phyloP scores from a whole-genome alignment of 2,888 invertebrate genomes.

The Clanis bilineata region DNA sequence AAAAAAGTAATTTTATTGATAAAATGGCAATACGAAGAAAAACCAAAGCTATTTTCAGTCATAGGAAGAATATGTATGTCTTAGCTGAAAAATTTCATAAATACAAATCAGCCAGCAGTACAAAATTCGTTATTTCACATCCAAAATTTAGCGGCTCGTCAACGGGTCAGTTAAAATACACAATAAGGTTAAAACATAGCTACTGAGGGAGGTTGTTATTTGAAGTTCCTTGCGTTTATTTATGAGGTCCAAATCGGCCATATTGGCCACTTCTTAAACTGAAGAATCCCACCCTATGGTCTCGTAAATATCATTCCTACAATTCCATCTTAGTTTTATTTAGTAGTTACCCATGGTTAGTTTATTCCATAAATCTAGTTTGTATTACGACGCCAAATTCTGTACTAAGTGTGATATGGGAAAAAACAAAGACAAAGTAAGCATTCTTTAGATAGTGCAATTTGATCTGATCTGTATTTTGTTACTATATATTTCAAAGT shows the following conservation, averaged over 20 bases:
- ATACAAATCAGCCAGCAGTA: constrained; percentile 64
- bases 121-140: constrained; percentile 70
- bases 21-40: constrained; percentile 71
- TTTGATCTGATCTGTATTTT: constrained; percentile 68
- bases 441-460: constrained; percentile 52
- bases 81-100: constrained; percentile 68
- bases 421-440: constrained; percentile 52
- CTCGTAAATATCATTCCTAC: constrained; percentile 59
- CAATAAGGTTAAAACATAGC: constrained; percentile 68
- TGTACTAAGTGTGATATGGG: constrained; percentile 64
- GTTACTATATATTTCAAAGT: constrained; percentile 61
- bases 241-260: constrained; percentile 28
- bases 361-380: constrained; percentile 45
- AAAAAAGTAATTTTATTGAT: constrained; percentile 70
- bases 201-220: constrained; percentile 50
- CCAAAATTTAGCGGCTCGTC: constrained; percentile 52
- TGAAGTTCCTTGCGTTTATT: constrained; percentile 33
- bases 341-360: constrained; percentile 64
- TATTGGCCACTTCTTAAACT: constrained; percentile 26
- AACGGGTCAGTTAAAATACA: constrained; percentile 68
- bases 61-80: constrained; percentile 65
- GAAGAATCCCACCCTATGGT: constrained; percentile 53
- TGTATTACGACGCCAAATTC: constrained; percentile 68
- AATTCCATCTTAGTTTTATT: constrained; percentile 52
- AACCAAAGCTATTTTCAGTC: constrained; percentile 63